Evolutionary conservation across 2,113 vertebrate genomes (phyloP), one percentile per base, ranked within the genome.

Genomic region (Microtus oregoni): DNA sequence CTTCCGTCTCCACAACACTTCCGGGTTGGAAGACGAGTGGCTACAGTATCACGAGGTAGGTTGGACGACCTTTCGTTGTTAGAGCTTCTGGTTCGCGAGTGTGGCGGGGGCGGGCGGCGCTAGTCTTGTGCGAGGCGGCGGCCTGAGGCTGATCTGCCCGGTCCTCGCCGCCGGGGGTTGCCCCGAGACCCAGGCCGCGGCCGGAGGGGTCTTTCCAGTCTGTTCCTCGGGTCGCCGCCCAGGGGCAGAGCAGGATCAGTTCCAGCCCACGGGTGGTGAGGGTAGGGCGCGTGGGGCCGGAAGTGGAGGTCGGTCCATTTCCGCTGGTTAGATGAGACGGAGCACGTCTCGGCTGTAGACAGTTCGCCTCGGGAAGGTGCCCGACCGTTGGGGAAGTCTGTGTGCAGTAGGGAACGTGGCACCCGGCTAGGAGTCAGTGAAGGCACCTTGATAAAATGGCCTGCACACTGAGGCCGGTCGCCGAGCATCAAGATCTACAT

Each of bases 1-100:
- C 65, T 91, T 96, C 96, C 97, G 94, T 65, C 78, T 90, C 24
- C 0, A 0, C 6, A 22, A 22, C 28, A 58, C 83, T 97, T 97
- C 94, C 96, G 89, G 86, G 6, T 67, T 44, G n/a, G 20, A 13
- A 86, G 32, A 15, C 3, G 3, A 11, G 93, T 1, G 63, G n/a
- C 1, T 47, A 0, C 3, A 9, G 5, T 4, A 26, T 12, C 6
- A 0, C 4, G 1, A 0, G 61, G 97, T 77, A 91, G 5, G 93
- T 93, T 0, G 63, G 0, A 13, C 10, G 15, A 5, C 13, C 2
- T 0, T 10, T 65, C 0, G 15, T n/a, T 22, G 26, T 41, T 92
- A 75, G 6, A 19, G 12, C 0, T 7, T 44, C n/a, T 55, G 35
- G 13, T 52, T n/a, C 6, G 55, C 83, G 0, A 1, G 4, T 26